Evolutionary conservation across 2,113 vertebrate species (phyloP).

Genomic region (human): DNA sequence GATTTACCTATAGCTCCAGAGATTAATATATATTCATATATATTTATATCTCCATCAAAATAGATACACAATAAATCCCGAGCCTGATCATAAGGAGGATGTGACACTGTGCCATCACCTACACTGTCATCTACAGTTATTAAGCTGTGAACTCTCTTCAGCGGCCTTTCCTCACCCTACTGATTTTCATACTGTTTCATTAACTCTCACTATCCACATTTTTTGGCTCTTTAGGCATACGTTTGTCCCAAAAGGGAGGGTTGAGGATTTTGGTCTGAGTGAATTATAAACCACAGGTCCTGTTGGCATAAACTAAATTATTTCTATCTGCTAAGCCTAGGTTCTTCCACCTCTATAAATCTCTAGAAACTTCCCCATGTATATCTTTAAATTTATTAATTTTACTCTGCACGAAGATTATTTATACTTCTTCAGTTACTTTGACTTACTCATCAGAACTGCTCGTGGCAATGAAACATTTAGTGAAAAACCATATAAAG

Average conservation of each 20-base stretch:
- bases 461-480: not conserved
- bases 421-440: not conserved
- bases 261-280: not conserved
- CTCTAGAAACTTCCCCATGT: not conserved
- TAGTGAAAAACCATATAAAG: not conserved
- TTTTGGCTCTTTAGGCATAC: not conserved
- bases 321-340: not conserved
- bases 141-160: not conserved
- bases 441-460: not conserved
- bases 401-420: not conserved
- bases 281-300: not conserved
- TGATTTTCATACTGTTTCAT: not conserved
- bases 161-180: rapidly evolving
- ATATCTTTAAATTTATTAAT: not conserved
- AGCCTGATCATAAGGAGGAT: not conserved
- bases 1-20: not conserved
- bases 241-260: not conserved
- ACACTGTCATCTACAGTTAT: not conserved
- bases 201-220: not conserved
- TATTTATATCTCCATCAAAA: not conserved
- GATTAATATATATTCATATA: not conserved
- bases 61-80: not conserved
- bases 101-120: too few species aligned
- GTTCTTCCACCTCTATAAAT: not conserved
- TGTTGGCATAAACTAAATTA: not conserved